A percentile compares a stretch with the other conserved stretches of the same genome.
Conservation (phyloP, 2,113 vertebrate species). For the Tinamus guttatus region DNA sequence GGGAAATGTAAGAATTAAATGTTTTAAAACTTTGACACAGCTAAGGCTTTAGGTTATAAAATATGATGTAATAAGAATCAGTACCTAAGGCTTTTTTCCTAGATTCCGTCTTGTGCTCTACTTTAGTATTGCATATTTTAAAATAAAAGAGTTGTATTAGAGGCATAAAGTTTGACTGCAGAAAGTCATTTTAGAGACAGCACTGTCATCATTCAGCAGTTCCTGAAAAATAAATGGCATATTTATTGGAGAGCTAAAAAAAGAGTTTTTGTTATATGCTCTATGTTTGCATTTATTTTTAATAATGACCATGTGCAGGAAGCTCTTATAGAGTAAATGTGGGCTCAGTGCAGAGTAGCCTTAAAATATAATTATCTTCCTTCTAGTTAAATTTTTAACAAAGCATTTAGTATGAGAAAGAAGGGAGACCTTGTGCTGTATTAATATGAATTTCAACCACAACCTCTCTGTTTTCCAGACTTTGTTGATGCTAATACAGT, state of each 20-base stretch:
- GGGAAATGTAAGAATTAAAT: not conserved
- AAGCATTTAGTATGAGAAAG: conserved; percentile 9
- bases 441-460: not conserved
- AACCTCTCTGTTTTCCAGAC: not conserved
- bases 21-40: not conserved
- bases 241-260: not conserved
- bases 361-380: not conserved
- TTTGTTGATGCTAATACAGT: not conserved
- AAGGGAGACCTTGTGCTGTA: not conserved
- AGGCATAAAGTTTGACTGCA: not conserved
- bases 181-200: not conserved
- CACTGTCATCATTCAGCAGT: not conserved
- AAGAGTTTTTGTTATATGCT: not conserved
- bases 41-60: not conserved
- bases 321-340: not conserved
- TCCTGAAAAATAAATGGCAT: not conserved
- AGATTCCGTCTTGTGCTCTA: not conserved
- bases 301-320: not conserved
- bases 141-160: not conserved
- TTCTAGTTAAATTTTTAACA: conserved; percentile 30
- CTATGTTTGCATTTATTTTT: not conserved
- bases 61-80: not conserved
- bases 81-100: not conserved
- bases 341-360: not conserved
- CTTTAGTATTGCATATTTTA: not conserved